phyloP scores from a whole-genome alignment of 2,888 invertebrate genomes.

The Polymixis lichenea region DNA sequence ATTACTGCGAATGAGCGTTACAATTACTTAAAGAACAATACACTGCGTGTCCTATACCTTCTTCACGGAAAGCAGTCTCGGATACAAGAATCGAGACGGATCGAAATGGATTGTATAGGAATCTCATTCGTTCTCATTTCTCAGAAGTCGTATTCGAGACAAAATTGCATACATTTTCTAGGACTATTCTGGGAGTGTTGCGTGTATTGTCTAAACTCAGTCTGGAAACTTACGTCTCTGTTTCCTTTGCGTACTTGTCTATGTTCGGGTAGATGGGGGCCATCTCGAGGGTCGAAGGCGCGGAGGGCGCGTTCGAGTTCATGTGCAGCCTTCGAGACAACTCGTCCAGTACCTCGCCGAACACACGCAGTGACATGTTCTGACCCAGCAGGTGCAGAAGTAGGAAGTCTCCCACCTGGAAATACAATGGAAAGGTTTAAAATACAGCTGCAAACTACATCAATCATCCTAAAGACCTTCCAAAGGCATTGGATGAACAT shows the following conservation, averaged over 20 bases:
- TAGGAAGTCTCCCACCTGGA: slow-evolving; percentile 96
- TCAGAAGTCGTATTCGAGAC: slow-evolving; percentile 62
- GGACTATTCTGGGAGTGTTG: slow-evolving; percentile 39
- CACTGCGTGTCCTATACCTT: slow-evolving; percentile 47
- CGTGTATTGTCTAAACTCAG: slow-evolving; percentile 64
- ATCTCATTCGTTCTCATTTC: slow-evolving; percentile 43
- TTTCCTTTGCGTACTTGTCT: slow-evolving; percentile 95
- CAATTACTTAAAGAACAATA: slow-evolving; percentile 59
- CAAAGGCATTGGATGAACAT: not conserved
- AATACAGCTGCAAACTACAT: not conserved
- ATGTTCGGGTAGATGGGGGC: slow-evolving; percentile 95
- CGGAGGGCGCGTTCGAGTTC: slow-evolving; percentile 95
- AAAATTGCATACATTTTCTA: slow-evolving; percentile 36
- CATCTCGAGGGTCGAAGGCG: slow-evolving; percentile 96
- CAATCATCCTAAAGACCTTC: not conserved
- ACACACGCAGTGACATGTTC: slow-evolving; percentile 95
- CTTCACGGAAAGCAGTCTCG: slow-evolving; percentile 48
- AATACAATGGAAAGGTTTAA: slow-evolving; percentile 43
- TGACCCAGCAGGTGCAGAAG: slow-evolving; percentile 95
- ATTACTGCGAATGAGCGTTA: slow-evolving; percentile 66
- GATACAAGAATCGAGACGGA: slow-evolving; percentile 58
- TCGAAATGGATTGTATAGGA: slow-evolving; percentile 61
- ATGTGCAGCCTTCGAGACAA: slow-evolving; percentile 93
- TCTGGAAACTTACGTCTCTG: slow-evolving; percentile 92
- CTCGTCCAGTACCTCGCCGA: slow-evolving; percentile 95